phyloP scores from a whole-genome alignment of 2,113 vertebrate genomes.

The Dasyurus viverrinus region DNA sequence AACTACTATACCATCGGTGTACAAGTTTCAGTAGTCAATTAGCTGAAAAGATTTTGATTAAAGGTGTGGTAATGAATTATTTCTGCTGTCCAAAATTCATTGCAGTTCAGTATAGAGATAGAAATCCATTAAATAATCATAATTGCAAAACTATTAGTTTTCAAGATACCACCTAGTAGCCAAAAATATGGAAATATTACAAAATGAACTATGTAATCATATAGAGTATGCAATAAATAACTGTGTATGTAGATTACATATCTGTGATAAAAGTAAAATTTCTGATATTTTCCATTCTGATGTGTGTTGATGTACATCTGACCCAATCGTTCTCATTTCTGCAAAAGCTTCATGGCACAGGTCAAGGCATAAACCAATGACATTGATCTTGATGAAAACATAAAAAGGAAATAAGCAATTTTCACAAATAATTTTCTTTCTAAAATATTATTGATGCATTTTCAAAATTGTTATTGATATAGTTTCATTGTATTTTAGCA shows the following conservation, averaged over 20 bases:
- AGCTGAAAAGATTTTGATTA: neutral
- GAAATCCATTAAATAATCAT: neutral
- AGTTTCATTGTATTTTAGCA: too few relatives aligned
- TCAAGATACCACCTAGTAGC: neutral
- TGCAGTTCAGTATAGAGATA: neutral
- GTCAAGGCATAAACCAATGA: too few relatives aligned
- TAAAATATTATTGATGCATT: too few relatives aligned
- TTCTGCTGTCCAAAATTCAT: neutral
- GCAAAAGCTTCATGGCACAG: neutral
- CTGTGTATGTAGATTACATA: neutral
- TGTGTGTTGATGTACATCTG: neutral
- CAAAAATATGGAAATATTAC: neutral
- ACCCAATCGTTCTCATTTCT: neutral
- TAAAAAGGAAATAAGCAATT: too few relatives aligned
- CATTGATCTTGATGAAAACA: too few relatives aligned
- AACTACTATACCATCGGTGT: neutral
- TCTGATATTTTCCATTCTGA: neutral
- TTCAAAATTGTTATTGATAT: too few relatives aligned
- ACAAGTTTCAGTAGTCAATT: neutral
- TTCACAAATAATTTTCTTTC: too few relatives aligned
- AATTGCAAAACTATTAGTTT: neutral
- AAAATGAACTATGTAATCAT: neutral
- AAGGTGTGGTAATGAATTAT: neutral
- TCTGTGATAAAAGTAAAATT: neutral
- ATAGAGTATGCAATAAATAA: neutral